phyloP scores from a whole-genome alignment of 1,140 invertebrate species.

The Diuraphis noxia region DNA sequence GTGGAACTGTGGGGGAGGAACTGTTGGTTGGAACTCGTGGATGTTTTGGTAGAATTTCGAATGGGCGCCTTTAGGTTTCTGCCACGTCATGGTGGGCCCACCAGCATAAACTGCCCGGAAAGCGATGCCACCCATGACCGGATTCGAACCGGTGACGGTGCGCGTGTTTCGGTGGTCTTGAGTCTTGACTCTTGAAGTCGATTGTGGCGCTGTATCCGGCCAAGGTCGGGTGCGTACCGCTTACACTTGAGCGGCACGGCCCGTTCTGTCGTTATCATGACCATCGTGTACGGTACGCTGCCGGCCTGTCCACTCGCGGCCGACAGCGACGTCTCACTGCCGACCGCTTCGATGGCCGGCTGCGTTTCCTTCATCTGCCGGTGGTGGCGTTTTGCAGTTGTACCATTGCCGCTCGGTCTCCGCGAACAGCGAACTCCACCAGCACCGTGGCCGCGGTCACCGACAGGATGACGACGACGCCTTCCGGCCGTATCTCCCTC shows the following conservation, averaged over 20 bases:
- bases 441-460: constrained; percentile 72
- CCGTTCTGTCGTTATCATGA: constrained; percentile 68
- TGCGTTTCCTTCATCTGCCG: constrained; percentile 68
- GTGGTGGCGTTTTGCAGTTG: constrained; percentile 66
- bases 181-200: no score
- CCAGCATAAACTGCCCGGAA: no score
- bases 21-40: no score
- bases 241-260: constrained; percentile 69
- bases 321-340: not conserved
- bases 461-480: constrained; percentile 66
- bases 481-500: constrained; percentile 78
- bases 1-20: no score
- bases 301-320: not conserved
- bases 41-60: no score
- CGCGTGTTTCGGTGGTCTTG: not conserved
- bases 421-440: constrained; percentile 67
- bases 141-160: no score
- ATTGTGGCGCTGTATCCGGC: not conserved
- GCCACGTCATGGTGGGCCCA: no score
- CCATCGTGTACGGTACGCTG: constrained; percentile 59
- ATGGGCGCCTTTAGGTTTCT: no score
- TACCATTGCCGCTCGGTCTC: constrained; percentile 64
- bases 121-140: no score
- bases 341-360: not conserved
- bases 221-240: constrained; percentile 26